Percentiles rank a stretch among this genome's conserved stretches.
Conservation (phyloP, 2,797 vertebrate genomes). For the Microctenopoma stevenorrisi region DNA sequence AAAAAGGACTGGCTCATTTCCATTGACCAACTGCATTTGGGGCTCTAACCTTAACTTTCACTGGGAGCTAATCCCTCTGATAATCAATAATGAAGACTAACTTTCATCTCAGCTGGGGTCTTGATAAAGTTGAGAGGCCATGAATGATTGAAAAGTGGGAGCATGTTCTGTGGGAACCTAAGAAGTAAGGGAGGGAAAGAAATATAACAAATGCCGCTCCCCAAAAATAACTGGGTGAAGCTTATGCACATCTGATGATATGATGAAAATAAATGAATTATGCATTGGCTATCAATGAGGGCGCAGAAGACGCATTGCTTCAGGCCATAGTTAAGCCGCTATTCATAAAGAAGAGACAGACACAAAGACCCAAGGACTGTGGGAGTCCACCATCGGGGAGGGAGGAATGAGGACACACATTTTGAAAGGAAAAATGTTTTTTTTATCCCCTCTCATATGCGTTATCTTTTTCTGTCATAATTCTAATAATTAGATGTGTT, state of each 20-base stretch:
- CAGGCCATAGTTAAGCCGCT: constrained; percentile 84
- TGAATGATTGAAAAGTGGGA: constrained; percentile 66
- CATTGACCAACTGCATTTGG: constrained; percentile 57
- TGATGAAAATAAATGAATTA: constrained; percentile 86
- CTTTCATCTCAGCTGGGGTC: constrained; percentile 73
- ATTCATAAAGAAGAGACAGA: constrained; percentile 84
- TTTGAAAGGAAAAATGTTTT: constrained; percentile 59
- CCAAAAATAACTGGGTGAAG: constrained; percentile 71
- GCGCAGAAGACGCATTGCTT: constrained; percentile 82
- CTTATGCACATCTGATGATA: constrained; percentile 83
- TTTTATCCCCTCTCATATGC: background rate
- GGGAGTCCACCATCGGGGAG: constrained; percentile 79
- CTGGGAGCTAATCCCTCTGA: constrained; percentile 74
- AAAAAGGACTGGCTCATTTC: constrained; percentile 48
- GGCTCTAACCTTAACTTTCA: constrained; percentile 73
- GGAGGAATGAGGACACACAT: constrained; percentile 75
- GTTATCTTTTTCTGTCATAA: constrained; percentile 46
- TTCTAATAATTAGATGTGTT: constrained; percentile 60
- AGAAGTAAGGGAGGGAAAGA: constrained; percentile 48
- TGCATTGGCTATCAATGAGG: constrained; percentile 85
- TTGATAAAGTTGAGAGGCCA: constrained; percentile 69
- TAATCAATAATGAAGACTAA: constrained; percentile 77
- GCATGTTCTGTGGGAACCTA: constrained; percentile 43
- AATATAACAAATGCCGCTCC: constrained; percentile 51
- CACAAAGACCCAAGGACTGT: constrained; percentile 83